Percentiles rank a stretch among this genome's conserved stretches.
Evolutionary conservation across 37 sponge, comb jelly and placozoan species (phyloP).

Genomic region (Tethya wilhelma): DNA sequence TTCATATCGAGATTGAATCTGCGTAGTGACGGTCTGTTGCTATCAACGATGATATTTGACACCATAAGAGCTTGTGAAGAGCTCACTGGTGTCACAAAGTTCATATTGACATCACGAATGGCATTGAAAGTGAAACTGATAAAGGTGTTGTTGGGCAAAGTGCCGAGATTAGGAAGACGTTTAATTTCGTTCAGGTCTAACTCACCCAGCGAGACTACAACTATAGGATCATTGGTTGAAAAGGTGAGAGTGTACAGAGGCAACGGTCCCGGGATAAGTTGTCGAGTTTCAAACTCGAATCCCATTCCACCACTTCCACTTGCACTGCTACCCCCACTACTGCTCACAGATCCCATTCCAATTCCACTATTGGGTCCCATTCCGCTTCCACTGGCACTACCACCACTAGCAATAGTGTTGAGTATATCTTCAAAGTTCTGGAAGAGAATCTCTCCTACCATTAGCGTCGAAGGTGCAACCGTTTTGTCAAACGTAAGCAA

Average conservation of each 20-base stretch:
- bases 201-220: conserved; percentile 66
- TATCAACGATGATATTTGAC: conserved; percentile 44
- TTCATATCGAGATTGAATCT: conserved; percentile 75
- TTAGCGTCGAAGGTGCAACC: conserved; percentile 58
- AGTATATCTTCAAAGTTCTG: conserved; percentile 49
- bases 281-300: conserved; percentile 10
- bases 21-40: conserved; percentile 53
- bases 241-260: conserved; percentile 55
- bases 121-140: conserved; percentile 55
- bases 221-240: conserved; percentile 68
- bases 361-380: no score
- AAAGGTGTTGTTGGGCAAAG: conserved; percentile 64
- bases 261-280: conserved; percentile 45
- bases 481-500: conserved; percentile 90
- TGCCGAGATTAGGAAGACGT: conserved; percentile 65
- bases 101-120: conserved; percentile 83
- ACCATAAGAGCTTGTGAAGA: conserved; percentile 46
- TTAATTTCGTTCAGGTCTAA: conserved; percentile 88
- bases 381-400: background rate
- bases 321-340: conserved; percentile 17
- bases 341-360: background rate
- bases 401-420: background rate
- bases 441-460: conserved; percentile 58
- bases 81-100: conserved; percentile 40
- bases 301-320: conserved; percentile 5